These are phyloP conservation scores for Nixonia krombeini DNA, from an alignment of 1,140 invertebrate genomes.

Conservation along the genomic window DNA sequence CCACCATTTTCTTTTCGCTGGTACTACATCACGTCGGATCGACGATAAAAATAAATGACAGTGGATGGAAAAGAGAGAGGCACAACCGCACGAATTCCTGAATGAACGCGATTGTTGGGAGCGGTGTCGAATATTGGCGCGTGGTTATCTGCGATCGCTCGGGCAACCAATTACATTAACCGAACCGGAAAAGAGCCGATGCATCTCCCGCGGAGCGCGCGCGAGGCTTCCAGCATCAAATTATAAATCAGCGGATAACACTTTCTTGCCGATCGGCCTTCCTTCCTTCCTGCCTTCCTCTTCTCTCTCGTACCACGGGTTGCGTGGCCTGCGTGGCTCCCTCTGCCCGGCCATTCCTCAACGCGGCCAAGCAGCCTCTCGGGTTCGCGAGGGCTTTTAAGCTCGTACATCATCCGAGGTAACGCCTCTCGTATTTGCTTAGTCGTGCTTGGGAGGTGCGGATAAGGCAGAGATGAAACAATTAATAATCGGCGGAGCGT, in stretches of 20 bases:
- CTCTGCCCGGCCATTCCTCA: constrained; percentile 4
- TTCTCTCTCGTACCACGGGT: no score
- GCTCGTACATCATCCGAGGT: constrained; percentile 68
- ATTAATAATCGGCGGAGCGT: constrained; percentile 68
- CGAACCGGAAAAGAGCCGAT: constrained; percentile 65
- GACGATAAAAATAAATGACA: no score
- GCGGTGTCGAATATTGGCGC: constrained; percentile 44
- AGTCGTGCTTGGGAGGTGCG: constrained; percentile 66
- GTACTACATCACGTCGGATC: no score
- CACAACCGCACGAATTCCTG: not conserved
- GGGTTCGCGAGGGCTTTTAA: constrained; percentile 67
- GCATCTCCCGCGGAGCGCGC: constrained; percentile 27
- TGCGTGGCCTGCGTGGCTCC: constrained; percentile 22
- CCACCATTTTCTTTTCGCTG: no score
- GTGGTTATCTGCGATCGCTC: constrained; percentile 60
- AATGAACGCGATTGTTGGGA: constrained; percentile 24
- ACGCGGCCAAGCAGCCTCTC: constrained; percentile 20
- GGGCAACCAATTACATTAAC: constrained; percentile 69
- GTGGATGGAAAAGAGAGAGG: no score
- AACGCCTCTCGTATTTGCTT: constrained; percentile 71
- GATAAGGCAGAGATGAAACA: constrained; percentile 69
- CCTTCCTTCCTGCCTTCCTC: constrained; percentile 39
- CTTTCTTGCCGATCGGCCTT: constrained; percentile 42
- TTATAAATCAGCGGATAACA: constrained; percentile 67
- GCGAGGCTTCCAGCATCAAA: constrained; percentile 57